Percentiles rank a stretch among this genome's conserved stretches.
Conservation (phyloP, 2,888 invertebrate genomes). For the Idaea biselata region DNA sequence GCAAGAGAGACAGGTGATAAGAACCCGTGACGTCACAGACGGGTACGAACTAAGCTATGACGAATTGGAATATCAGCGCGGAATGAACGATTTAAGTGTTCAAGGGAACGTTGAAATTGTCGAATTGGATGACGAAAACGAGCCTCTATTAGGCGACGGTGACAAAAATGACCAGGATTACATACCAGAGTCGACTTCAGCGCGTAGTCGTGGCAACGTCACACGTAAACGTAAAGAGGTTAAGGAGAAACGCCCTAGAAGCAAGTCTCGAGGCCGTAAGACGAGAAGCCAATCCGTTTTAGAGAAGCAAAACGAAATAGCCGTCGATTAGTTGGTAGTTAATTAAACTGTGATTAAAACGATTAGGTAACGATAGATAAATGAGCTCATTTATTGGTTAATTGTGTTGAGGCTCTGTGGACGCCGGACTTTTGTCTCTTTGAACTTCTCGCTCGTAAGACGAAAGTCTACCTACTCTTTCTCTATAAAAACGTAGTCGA, state of each 20-base stretch:
- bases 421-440: background rate
- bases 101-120: slow-evolving; percentile 66
- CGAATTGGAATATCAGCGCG: slow-evolving; percentile 57
- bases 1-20: slow-evolving; percentile 47
- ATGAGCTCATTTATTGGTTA: background rate
- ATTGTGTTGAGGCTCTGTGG: background rate
- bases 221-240: slow-evolving; percentile 60
- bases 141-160: slow-evolving; percentile 40
- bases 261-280: slow-evolving; percentile 65
- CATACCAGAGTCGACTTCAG: slow-evolving; percentile 52
- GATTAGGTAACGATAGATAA: slow-evolving; percentile 23
- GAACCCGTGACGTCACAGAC: slow-evolving; percentile 58
- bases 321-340: slow-evolving; percentile 52
- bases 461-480: too few relatives aligned
- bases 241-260: slow-evolving; percentile 61
- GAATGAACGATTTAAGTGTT: slow-evolving; percentile 34
- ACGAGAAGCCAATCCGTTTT: slow-evolving; percentile 66
- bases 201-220: slow-evolving; percentile 65
- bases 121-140: slow-evolving; percentile 51
- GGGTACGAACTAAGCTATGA: slow-evolving; percentile 54
- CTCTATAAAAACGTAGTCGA: too few relatives aligned
- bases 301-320: slow-evolving; percentile 51
- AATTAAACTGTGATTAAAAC: slow-evolving; percentile 65
- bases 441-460: background rate
- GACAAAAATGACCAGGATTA: slow-evolving; percentile 61